Conservation (phyloP, 2,888 invertebrate genomes). For the Aphelenchoides bicaudatus region DNA sequence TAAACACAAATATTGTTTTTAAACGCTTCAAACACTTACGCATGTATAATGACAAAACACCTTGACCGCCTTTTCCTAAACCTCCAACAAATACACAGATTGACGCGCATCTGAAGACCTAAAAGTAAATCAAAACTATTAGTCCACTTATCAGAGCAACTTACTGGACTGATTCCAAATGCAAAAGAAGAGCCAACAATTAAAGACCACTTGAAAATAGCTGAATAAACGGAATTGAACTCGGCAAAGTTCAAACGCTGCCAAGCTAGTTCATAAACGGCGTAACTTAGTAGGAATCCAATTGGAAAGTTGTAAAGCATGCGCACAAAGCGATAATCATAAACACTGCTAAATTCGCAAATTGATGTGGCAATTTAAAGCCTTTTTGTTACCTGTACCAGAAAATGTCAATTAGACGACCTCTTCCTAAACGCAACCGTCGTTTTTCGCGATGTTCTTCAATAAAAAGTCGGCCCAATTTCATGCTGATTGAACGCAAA, state of each 20-base stretch:
- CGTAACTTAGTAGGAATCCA: constrained; percentile 40
- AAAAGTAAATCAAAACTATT: constrained; percentile 19
- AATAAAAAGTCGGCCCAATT: not conserved
- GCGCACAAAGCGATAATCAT: constrained; percentile 46
- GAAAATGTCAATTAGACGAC: constrained; percentile 1
- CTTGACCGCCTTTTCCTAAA: constrained; percentile 47
- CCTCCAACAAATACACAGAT: constrained; percentile 49
- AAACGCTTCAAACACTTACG: too few relatives aligned
- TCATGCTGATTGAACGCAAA: too few relatives aligned
- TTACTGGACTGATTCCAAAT: constrained; percentile 45
- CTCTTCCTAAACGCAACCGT: not conserved
- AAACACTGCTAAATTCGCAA: constrained; percentile 46
- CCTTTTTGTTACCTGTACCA: constrained; percentile 2
- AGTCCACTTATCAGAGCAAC: constrained; percentile 2
- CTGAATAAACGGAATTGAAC: constrained; percentile 32
- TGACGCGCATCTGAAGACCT: constrained; percentile 51
- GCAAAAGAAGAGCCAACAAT: constrained; percentile 40
- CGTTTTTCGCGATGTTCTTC: constrained; percentile 8
- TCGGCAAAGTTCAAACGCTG: constrained; percentile 52
- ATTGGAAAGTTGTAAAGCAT: constrained; percentile 41
- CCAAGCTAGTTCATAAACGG: constrained; percentile 49
- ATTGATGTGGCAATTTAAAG: not conserved
- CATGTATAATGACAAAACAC: constrained; percentile 31
- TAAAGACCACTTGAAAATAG: constrained; percentile 40
- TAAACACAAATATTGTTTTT: too few relatives aligned